Evolutionary conservation across 2,888 invertebrate species (phyloP).

Genomic region (Lucinisca nassula): DNA sequence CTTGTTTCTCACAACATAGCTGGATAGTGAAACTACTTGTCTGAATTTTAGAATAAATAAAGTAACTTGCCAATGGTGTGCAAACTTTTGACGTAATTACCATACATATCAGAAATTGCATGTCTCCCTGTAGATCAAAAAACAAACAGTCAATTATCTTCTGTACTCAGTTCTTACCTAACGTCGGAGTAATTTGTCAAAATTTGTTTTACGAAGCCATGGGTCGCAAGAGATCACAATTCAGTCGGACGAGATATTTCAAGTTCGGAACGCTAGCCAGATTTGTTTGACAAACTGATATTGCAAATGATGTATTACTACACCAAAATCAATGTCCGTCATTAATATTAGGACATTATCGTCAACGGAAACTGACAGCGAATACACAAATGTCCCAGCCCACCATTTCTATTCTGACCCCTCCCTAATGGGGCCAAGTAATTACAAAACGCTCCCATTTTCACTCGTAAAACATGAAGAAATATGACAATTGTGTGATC

Average conservation of each 20-base stretch:
- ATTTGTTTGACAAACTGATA: constrained; percentile 72
- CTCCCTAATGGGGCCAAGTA: constrained; percentile 70
- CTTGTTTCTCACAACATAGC: too few relatives aligned
- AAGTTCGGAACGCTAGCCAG: constrained; percentile 60
- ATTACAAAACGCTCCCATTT: constrained; percentile 68
- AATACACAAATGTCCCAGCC: constrained; percentile 52
- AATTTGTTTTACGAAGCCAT: constrained; percentile 65
- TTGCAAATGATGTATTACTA: constrained; percentile 73
- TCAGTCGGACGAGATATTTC: constrained; percentile 68
- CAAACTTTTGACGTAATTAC: too few relatives aligned
- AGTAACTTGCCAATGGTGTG: too few relatives aligned
- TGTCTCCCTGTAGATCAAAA: constrained; percentile 18
- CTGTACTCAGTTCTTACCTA: constrained; percentile 60
- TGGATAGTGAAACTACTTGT: too few relatives aligned
- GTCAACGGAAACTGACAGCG: constrained; percentile 66
- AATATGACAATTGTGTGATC: constrained; percentile 60
- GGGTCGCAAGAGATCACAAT: constrained; percentile 57
- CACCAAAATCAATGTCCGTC: constrained; percentile 68
- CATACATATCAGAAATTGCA: not conserved
- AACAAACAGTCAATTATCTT: constrained; percentile 63
- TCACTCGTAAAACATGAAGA: constrained; percentile 54
- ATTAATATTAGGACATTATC: constrained; percentile 72
- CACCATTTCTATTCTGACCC: constrained; percentile 68
- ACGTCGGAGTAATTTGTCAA: constrained; percentile 74
- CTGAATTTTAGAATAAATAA: too few relatives aligned